Evolutionary conservation across 2,113 vertebrate species (phyloP).

Genomic region (Chionomys nivalis): DNA sequence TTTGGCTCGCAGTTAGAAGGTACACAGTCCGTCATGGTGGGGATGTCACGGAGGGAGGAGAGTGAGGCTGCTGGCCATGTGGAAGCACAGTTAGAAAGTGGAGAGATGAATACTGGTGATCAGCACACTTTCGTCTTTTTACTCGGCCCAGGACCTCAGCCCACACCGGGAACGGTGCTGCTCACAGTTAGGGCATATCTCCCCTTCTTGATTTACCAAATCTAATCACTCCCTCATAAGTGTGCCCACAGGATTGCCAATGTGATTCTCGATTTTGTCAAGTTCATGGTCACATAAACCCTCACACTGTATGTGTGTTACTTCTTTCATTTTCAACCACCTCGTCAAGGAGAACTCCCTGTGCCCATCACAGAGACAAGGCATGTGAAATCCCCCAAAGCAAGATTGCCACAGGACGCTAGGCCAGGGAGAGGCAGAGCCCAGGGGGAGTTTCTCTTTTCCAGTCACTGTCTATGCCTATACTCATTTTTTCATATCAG

Average conservation of each 20-base stretch:
- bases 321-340: neutral
- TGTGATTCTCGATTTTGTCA: neutral
- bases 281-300: neutral
- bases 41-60: neutral
- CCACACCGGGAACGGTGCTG: neutral
- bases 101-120: fast-evolving
- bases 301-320: no score
- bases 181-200: neutral
- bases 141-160: neutral
- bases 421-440: neutral
- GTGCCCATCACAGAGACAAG: neutral
- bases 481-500: neutral
- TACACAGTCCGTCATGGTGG: no score
- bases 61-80: neutral
- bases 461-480: neutral
- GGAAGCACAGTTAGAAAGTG: no score
- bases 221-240: neutral
- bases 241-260: neutral
- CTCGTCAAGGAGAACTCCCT: neutral
- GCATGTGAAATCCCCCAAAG: neutral
- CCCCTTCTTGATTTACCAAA: neutral
- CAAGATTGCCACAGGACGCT: neutral
- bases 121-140: neutral
- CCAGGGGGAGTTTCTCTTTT: fast-evolving
- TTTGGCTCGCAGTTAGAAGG: neutral